These are phyloP conservation scores for Tenrec ecaudatus DNA, from an alignment of 2,113 vertebrate species.

Conservation along the genomic window DNA sequence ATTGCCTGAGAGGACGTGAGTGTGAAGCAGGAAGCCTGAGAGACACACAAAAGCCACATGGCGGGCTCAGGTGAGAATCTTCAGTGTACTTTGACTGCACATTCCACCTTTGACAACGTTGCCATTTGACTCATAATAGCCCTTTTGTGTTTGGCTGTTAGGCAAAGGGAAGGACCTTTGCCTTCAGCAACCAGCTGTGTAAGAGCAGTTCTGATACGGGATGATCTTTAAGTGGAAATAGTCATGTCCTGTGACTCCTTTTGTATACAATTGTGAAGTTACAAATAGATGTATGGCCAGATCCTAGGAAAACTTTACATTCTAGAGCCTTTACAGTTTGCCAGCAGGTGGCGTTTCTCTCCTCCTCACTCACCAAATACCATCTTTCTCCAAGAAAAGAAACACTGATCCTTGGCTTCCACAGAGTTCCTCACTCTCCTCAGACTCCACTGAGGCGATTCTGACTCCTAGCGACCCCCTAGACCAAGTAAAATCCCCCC, in stretches of 20 bases:
- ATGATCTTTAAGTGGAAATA: background rate
- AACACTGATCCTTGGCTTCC: background rate
- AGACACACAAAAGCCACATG: background rate
- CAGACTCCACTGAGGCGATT: background rate
- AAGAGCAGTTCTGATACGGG: background rate
- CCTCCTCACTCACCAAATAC: slow-evolving; percentile 7
- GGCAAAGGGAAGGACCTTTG: background rate
- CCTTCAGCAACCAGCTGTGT: background rate
- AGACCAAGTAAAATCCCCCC: background rate
- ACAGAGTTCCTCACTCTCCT: background rate
- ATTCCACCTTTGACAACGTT: background rate
- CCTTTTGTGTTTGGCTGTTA: background rate
- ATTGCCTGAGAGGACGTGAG: background rate
- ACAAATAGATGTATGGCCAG: background rate
- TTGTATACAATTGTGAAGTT: slow-evolving; percentile 9
- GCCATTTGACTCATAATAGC: background rate
- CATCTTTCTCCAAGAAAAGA: background rate
- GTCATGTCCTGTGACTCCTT: background rate
- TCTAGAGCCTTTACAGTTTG: slow-evolving; percentile 34
- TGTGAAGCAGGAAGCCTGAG: background rate
- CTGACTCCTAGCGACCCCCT: background rate
- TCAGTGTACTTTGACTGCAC: background rate
- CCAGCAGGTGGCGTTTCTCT: slow-evolving; percentile 75
- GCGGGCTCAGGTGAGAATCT: background rate
- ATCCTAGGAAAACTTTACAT: background rate